Conservation (phyloP, 2,113 vertebrate genomes). For the Semnornis frantzii region DNA sequence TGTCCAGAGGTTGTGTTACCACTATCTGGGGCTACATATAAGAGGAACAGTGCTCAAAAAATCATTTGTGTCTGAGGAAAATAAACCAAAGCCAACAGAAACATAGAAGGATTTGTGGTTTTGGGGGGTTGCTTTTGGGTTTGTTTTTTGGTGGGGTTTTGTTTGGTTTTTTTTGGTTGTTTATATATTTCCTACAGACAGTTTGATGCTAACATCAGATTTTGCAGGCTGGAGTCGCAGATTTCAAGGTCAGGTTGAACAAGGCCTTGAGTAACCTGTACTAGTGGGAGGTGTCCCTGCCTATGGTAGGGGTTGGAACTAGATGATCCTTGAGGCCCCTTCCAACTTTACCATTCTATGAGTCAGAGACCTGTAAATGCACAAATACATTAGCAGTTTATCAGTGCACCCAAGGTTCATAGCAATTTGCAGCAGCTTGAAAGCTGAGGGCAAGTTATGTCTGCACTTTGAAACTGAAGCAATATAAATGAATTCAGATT, state of each 20-base stretch:
- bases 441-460: not conserved
- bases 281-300: too few species aligned
- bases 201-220: not conserved
- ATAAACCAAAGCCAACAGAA: not conserved
- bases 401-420: not conserved
- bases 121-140: too few species aligned
- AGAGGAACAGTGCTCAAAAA: not conserved
- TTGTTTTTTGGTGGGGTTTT: too few species aligned
- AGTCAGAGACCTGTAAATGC: not conserved
- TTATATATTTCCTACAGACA: not conserved
- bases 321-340: too few species aligned
- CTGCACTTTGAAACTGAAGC: not conserved
- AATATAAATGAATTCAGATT: not conserved
- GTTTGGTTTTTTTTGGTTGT: not conserved
- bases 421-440: not conserved
- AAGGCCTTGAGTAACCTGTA: too few species aligned
- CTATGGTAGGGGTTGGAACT: too few species aligned
- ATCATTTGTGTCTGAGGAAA: not conserved
- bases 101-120: not conserved
- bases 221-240: not conserved
- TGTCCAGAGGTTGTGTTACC: not conserved
- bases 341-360: too few species aligned
- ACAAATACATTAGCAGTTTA: not conserved
- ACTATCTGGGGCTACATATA: not conserved
- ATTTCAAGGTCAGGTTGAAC: too few species aligned